Conservation (phyloP, 2,888 invertebrate genomes). For the Cistogaster globosa region DNA sequence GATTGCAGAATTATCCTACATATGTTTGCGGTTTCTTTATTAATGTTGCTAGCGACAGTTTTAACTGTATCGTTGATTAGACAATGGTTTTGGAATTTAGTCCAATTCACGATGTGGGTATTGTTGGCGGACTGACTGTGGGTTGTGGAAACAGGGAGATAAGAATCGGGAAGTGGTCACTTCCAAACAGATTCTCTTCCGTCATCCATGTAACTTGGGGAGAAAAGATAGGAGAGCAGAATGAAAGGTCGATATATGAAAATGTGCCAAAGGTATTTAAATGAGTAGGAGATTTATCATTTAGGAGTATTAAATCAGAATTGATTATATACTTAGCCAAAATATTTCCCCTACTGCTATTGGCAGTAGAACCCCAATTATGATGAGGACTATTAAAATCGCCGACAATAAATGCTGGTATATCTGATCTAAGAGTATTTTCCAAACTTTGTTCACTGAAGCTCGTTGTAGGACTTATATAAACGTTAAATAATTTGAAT, state of each 20-base stretch:
- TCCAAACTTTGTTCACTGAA: too few species aligned
- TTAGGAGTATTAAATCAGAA: constrained; percentile 41
- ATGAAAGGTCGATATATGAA: constrained; percentile 67
- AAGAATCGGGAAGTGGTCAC: constrained; percentile 57
- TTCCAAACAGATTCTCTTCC: constrained; percentile 36
- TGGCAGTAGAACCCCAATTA: constrained; percentile 32
- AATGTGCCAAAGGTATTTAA: constrained; percentile 67
- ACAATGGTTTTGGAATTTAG: background rate
- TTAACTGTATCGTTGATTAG: background rate
- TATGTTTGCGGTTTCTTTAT: constrained; percentile 15
- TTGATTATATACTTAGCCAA: constrained; percentile 30
- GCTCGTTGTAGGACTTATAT: too few species aligned
- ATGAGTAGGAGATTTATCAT: constrained; percentile 65
- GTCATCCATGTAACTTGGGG: constrained; percentile 39
- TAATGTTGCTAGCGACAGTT: constrained; percentile 25
- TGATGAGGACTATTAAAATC: too few species aligned
- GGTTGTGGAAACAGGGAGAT: constrained; percentile 5
- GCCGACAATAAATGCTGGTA: background rate
- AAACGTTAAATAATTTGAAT: background rate
- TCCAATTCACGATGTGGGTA: background rate
- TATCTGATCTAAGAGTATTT: background rate
- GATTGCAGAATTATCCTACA: background rate
- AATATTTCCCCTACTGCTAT: constrained; percentile 1
- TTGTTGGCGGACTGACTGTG: background rate
- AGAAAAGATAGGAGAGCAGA: constrained; percentile 54